phyloP scores from a whole-genome alignment of 2,797 vertebrate genomes.

The Loris lydekkerianus region DNA sequence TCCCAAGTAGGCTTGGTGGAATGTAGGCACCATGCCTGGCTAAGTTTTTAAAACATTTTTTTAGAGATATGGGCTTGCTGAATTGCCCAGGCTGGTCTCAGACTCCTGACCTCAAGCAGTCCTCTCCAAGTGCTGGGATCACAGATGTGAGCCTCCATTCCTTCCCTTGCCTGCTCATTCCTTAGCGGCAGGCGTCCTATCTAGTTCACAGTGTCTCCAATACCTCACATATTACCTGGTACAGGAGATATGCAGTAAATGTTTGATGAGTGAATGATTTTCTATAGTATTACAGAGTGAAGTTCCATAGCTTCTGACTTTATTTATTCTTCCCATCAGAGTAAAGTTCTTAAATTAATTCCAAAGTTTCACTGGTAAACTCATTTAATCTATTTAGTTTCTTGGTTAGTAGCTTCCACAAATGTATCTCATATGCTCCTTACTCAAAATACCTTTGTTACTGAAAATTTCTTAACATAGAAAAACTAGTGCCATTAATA shows the following conservation, averaged over 20 bases:
- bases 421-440: not conserved
- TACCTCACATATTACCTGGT: not conserved
- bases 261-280: not conserved
- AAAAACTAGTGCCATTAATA: slow-evolving; percentile 7
- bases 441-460: slow-evolving; percentile 27
- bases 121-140: not conserved
- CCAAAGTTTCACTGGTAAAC: not conserved
- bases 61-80: not conserved
- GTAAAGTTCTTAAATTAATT: slow-evolving; percentile 39
- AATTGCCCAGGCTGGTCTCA: not conserved
- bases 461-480: not conserved
- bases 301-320: not conserved
- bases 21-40: not conserved
- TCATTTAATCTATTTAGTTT: not conserved
- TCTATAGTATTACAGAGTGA: not conserved
- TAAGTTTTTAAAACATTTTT: not conserved
- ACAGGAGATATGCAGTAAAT: not conserved
- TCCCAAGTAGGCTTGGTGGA: not conserved
- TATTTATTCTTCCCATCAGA: not conserved
- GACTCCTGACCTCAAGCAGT: not conserved
- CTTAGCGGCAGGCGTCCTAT: not conserved
- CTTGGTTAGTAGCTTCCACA: not conserved
- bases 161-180: not conserved
- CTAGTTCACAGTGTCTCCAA: not conserved
- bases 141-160: not conserved